Evolutionary conservation across 2,888 invertebrate species (phyloP), one percentile per base, ranked within the genome.

Genomic region (Trimorus sp.): DNA sequence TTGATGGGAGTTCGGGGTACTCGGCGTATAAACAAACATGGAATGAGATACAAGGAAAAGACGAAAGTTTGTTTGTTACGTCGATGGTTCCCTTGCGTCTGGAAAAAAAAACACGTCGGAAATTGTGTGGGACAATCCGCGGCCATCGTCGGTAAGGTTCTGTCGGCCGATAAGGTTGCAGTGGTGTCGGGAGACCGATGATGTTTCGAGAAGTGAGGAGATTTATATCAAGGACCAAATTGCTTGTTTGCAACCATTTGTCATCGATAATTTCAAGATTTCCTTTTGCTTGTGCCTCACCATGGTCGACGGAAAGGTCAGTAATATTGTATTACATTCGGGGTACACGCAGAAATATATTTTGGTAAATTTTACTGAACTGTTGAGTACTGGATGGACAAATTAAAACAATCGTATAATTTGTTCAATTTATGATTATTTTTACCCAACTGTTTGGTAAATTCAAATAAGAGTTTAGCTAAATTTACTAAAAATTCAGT

Each of bases 241-340:
- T 36, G 38, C 54, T 54, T 26, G 49, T 49, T 56, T 80, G 9
- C 45, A 53, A 51, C 71, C 75, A 48, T 79, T 75, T 85, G 14
- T 53, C 42, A 65, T 69, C 63, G 12, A 58, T 49, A 60, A 37
- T 45, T 16, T 14, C 16, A 45, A 62, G 16, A 45, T 62, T 45
- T 7, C 42, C 11, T 45, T 16, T 45, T 7, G 9, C 9, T 16
- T 84, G 58, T 16, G 69, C 12, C 81, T 85, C 26, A 80, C 84
- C 36, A 85, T 84, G 84, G 68, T 82, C 40, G 85, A 85, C 62
- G 83, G 74, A 49, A 84, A 85, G 49, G 74, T 85, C 9, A 76
- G 66, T 48, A 82, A 83, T 26, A 51, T 51, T 26, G 26, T 26
- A 26, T 26, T 26, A 26, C 26, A 26, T 26, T 26, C 26, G 26